Evolutionary conservation across 1,140 invertebrate species (phyloP), one percentile per base, ranked within the genome.

Genomic region (Platorchestia sp.): DNA sequence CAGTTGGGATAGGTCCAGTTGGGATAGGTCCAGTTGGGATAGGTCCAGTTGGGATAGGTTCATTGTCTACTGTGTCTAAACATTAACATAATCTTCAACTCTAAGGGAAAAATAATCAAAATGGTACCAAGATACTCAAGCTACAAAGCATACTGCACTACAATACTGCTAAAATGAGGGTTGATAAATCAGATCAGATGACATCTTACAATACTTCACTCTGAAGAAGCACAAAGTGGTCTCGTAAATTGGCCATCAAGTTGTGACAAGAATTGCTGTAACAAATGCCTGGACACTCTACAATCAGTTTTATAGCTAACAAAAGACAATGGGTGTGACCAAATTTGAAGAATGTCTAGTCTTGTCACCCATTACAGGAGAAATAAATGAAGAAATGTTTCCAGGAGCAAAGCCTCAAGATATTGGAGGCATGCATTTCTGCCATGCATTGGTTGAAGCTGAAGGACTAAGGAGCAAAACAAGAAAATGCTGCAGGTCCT

Each of bases 111-210:
- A 96, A 95, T 95, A 95, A 95, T 95, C 95, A 75, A 59, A 45
- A 91, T 93, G 95, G 53, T 95, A 95, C 44, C 89, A 86, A n/a
- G 96, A 97, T 96, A 95, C n/a, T 95, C 95, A 96, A 97, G 97
- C 97, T 97, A 96, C 96, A 97, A 96, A 95, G 96, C 95, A 97
- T 97, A 96, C 43, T 97, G 75, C 97, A 97, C 96, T 97, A 97
- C 97, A 97, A 97, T 97, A 96, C 96, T 96, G 96, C 96, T 95
- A 97, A 97, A 96, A 95, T 96, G 95, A 97, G 96, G 96, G 97
- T 97, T 95, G 97, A 97, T 95, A 96, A 97, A 96, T 97, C 97
- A 96, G 97, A 97, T 95, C 97, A 97, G 96, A 97, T 97, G 96
- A 96, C 96, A 44, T 95, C 96, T 41, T 97, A 97, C 96, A 96